Base-by-base conservation (phyloP, 2,113 vertebrate genomes). In the Calidris pugnax region DNA sequence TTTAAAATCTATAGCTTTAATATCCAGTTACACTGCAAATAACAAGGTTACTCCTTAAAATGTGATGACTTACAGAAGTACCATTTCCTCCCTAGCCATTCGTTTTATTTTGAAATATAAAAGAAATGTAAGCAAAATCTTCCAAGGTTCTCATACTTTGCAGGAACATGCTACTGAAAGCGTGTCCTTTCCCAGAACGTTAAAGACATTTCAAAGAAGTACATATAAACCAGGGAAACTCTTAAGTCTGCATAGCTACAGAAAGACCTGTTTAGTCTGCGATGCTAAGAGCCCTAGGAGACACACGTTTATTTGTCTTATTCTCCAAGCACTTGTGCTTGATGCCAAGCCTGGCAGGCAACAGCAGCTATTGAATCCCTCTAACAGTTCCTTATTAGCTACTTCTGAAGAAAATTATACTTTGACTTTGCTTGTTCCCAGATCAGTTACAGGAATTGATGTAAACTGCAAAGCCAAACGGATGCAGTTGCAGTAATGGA, bases 21-120 rank as follows among this genome's bases (percentile, higher is more conserved):
- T 55, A 90, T 63, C 30, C 30, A 76, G 9, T 63, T 71, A 50
- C 28, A 53, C 37, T 62, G 7, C 28, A 91, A 87, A 56, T 78
- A 75, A 62, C 9, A 79, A 51, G 17, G 10, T 72, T 75, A 85
- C 12, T 83, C 32, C 48, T 82, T 84, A 80, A 91, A 83, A 72
- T 45, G 10, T 56, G 12, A 32, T 3, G n/a, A 41, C 14, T 45
- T 43, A 57, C 0, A 0, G 30, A 60, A 56, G 4, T 33, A 27
- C 2, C 18, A 51, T 73, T 75, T 91, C 71, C 57, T 95, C 56
- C 7, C n/a, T 67, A 55, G 6, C 4, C 7, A 9, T 41, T 67
- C 6, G 23, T 73, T 57, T n/a, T 27, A 24, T 63, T 74, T 85
- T 51, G 62, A 80, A 81, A 85, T 50, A 59, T 7, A 80, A 87